Base-by-base conservation (phyloP, 2,888 invertebrate species). In the Linyphia triangularis region DNA sequence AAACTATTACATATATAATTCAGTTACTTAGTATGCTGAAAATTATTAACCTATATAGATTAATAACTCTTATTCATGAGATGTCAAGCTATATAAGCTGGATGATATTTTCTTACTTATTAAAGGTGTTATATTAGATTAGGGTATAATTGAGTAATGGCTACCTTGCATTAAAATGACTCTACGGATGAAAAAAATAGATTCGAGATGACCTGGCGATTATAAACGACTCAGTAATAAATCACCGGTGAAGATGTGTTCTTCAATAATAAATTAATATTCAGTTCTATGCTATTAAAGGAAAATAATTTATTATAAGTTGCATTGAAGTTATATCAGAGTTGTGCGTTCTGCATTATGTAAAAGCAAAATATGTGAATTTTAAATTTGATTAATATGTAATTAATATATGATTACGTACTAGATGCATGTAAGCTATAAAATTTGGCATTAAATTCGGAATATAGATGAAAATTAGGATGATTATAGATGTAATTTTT, bases 61-160 rank as follows among this genome's bases (percentile, higher is more conserved):
- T 70, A 70, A 70, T 43, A 43, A 24, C 70, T 26, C 16, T 43
- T 70, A 70, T 43, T 70, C 70, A 70, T 70, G 70, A 70, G 51
- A 51, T 51, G 51, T 51, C 51, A 51, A 2, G 3, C 13, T 13
- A 16, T 51, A 51, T 51, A 51, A 51, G 9, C 51, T n/a, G 16
- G 51, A n/a, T 51, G 51, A 51, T 51, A 51, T 13, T 51, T 51
- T 51, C 43, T 10, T 51, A n/a, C 51, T 1, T 51, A 7, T 51
- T 51, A 51, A 16, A 51, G n/a, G 51, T 51, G 51, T 51, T 13
- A 51, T 51, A 51, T 51, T 51, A 51, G n/a, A 10, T 51, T 51
- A 51, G 16, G 5, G 51, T n/a, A 51, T 51, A 13, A 51, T 51
- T 51, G n/a, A 51, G 51, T 51, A 51, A 51, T 51, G 51, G n/a